phyloP scores from a whole-genome alignment of 2,797 vertebrate genomes.

The Craterocephalus amniculus region DNA sequence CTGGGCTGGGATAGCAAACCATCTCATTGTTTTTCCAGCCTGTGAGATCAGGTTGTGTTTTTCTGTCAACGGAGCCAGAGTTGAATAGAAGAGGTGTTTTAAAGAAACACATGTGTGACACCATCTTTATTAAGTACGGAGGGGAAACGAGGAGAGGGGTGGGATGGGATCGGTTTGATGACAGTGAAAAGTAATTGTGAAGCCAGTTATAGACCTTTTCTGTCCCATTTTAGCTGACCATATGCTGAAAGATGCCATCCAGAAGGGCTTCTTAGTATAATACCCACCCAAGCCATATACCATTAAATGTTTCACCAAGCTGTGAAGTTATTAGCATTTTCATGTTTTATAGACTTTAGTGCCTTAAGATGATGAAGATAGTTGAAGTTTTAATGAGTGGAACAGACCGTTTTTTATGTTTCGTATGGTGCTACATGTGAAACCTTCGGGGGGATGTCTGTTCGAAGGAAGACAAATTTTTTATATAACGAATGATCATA shows the following conservation, averaged over 20 bases:
- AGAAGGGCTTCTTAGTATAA: slow-evolving; percentile 24
- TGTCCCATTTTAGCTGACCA: slow-evolving; percentile 35
- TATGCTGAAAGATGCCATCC: slow-evolving; percentile 38
- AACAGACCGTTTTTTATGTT: not conserved
- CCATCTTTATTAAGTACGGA: slow-evolving; percentile 45
- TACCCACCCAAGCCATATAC: slow-evolving; percentile 27
- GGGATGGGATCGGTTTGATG: slow-evolving; percentile 16
- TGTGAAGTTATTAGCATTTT: slow-evolving; percentile 41
- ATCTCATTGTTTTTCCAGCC: slow-evolving; percentile 15
- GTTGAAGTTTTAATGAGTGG: slow-evolving; percentile 43
- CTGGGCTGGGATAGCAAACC: slow-evolving; percentile 55
- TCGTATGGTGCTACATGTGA: not conserved
- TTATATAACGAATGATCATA: not conserved
- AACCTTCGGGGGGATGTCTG: not conserved
- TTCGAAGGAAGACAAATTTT: not conserved
- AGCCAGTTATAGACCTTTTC: slow-evolving; percentile 25
- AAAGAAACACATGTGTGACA: slow-evolving; percentile 47
- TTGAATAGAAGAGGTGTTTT: slow-evolving; percentile 32
- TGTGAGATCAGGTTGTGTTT: no score
- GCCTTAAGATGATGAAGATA: slow-evolving; percentile 26
- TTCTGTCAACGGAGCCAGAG: slow-evolving; percentile 35
- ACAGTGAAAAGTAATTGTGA: slow-evolving; percentile 44
- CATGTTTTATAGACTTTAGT: slow-evolving; percentile 37
- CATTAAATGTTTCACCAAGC: slow-evolving; percentile 30
- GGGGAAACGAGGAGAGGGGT: not conserved